Base-by-base conservation (phyloP, 1,140 invertebrate genomes). In the Colletes latitarsis region DNA sequence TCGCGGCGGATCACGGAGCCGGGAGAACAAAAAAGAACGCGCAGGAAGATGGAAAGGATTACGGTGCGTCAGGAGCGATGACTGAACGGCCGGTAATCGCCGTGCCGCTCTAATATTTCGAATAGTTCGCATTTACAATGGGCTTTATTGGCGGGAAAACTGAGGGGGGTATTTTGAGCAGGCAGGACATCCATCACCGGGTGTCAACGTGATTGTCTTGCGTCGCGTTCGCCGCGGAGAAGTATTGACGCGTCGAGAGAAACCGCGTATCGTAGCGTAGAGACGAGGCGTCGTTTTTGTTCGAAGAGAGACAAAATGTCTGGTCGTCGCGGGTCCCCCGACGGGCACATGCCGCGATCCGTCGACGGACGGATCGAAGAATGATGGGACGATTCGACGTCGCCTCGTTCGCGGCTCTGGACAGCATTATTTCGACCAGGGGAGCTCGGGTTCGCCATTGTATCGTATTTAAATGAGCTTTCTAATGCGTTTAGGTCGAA, bases 101-200 rank as follows among this genome's bases (percentile, higher is more conserved):
- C 81, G 80, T 87, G 86, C 82, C 88, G 89, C 89, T 92, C 91
- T 93, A 93, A 93, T 93, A 93, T 93, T 93, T 92, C 92, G 91
- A 93, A 93, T 93, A 93, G 92, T 93, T 93, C 89, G 92, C 92
- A 93, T 93, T 93, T 93, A 93, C 93, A 93, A 93, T 91, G 88
- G 90, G 91, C 91, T 93, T 92, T 93, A 92, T 92, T 92, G 91
- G 92, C 90, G 90, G 91, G 89, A 91, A 92, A 93, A 90, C 89
- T 87, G 82, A 87, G 85, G 90, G 89, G 86, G 90, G 88, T 90
- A 90, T 91, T 92, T 91, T 88, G 86, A 90, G 82, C 87, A 79
- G 82, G 83, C 84, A 89, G 86, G 88, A 90, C 92, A 93, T 93
- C 93, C 92, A 93, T 93, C 93, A 93, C 90, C 10, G 87, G 92